Percentiles rank a stretch among this genome's conserved stretches.
Conservation (phyloP, 2,113 vertebrate genomes). For the Thalassoma bifasciatum region DNA sequence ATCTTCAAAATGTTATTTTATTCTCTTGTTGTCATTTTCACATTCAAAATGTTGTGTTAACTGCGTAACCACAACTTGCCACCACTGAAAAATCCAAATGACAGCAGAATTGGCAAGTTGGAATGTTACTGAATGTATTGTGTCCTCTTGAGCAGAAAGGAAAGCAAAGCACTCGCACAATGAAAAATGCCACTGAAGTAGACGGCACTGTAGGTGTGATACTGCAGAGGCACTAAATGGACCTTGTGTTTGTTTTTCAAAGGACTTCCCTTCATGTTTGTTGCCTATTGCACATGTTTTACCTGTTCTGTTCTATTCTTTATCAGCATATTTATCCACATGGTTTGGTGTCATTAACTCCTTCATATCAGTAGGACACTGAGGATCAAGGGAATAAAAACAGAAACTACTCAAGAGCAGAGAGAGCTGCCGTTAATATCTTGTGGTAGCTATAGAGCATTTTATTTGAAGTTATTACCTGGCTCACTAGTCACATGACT, state of each 20-base stretch:
- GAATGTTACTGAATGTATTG: conserved; percentile 90
- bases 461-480: conserved; percentile 1
- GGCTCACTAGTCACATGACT: too few relatives aligned
- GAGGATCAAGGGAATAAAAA: conserved; percentile 2
- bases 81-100: conserved; percentile 77
- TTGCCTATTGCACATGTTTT: conserved; percentile 50
- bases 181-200: conserved; percentile 61
- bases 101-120: conserved; percentile 83
- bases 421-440: conserved; percentile 1
- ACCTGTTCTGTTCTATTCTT: conserved; percentile 3
- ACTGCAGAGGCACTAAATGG: conserved; percentile 78
- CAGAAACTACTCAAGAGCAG: conserved; percentile 5
- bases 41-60: conserved; percentile 34
- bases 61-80: conserved; percentile 51
- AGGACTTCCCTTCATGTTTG: conserved; percentile 30
- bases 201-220: conserved; percentile 56
- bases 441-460: conserved; percentile 17
- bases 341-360: conserved; percentile 13
- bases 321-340: neutral
- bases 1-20: conserved; percentile 29
- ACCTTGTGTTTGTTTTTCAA: conserved; percentile 52
- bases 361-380: neutral
- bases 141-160: conserved; percentile 66
- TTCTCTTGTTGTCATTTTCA: conserved; percentile 29
- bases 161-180: conserved; percentile 90